These are phyloP conservation scores for Cryptoleucopteryx plumbea DNA, from an alignment of 2,113 vertebrate genomes.

Conservation along the genomic window DNA sequence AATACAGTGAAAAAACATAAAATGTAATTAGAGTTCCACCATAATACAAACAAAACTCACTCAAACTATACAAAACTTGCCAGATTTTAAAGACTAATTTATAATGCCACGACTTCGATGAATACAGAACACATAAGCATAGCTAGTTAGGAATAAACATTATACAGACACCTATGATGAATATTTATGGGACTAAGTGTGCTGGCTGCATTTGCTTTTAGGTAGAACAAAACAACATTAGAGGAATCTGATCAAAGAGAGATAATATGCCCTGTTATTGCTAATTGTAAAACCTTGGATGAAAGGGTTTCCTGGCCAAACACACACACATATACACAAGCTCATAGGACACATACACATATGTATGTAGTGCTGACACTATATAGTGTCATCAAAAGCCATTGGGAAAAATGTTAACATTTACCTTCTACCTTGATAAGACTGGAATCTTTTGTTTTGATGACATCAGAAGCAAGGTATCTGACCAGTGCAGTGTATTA, in stretches of 20 bases:
- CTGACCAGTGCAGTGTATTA: not conserved
- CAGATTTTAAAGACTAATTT: not conserved
- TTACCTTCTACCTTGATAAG: not conserved
- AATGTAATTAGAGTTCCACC: not conserved
- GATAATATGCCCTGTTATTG: not conserved
- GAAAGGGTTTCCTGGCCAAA: not conserved
- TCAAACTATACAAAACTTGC: not conserved
- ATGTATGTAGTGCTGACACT: not conserved
- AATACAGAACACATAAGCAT: not conserved
- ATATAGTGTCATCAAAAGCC: not conserved
- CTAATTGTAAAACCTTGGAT: not conserved
- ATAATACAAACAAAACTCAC: not conserved
- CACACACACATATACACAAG: not conserved
- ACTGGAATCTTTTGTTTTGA: not conserved
- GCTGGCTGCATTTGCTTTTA: not conserved
- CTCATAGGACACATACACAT: not conserved
- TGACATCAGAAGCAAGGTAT: not conserved
- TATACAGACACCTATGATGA: not conserved
- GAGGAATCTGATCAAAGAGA: not conserved
- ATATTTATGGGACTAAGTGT: not conserved
- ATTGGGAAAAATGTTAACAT: not conserved
- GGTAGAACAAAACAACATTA: not conserved
- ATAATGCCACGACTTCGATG: not conserved
- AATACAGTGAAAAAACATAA: not conserved
- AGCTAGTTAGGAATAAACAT: not conserved